A percentile compares a stretch with the other conserved stretches of the same genome.
Conservation (phyloP, 2,113 vertebrate species). For the Corythornis cristatus region DNA sequence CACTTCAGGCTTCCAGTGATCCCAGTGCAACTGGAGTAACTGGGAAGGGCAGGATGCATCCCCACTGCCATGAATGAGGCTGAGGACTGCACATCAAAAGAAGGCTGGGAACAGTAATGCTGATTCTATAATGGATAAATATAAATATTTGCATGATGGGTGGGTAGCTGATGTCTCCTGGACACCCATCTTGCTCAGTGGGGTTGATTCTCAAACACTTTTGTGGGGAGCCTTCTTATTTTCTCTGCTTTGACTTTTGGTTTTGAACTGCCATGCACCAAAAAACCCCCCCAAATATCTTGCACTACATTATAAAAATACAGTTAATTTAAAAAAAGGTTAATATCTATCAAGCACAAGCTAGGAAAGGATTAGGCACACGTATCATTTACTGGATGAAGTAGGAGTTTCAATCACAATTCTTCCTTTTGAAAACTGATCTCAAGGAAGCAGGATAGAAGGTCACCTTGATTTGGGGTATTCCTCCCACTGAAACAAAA, state of each 20-base stretch:
- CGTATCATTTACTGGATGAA: not conserved
- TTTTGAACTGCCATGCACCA: not conserved
- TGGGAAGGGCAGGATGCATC: not conserved
- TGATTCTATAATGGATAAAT: not conserved
- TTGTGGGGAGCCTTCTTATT: not conserved
- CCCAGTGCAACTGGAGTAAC: accelerated
- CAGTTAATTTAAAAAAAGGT: not conserved
- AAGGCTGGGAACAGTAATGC: not conserved
- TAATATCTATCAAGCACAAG: not conserved
- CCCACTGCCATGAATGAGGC: not conserved
- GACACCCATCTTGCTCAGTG: not conserved
- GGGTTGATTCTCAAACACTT: not conserved
- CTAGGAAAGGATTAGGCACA: not conserved
- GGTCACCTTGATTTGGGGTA: not conserved
- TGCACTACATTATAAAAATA: not conserved
- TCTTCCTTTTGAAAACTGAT: not conserved
- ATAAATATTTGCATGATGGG: not conserved
- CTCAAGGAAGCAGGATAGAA: not conserved
- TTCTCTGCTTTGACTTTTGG: not conserved
- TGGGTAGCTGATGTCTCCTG: not conserved
- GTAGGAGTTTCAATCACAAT: not conserved
- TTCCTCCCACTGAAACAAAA: not conserved
- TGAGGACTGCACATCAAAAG: not conserved
- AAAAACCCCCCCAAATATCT: not conserved
- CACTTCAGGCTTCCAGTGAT: not conserved